phyloP scores from a whole-genome alignment of 2,113 vertebrate genomes.

The Poicephalus meyeri region DNA sequence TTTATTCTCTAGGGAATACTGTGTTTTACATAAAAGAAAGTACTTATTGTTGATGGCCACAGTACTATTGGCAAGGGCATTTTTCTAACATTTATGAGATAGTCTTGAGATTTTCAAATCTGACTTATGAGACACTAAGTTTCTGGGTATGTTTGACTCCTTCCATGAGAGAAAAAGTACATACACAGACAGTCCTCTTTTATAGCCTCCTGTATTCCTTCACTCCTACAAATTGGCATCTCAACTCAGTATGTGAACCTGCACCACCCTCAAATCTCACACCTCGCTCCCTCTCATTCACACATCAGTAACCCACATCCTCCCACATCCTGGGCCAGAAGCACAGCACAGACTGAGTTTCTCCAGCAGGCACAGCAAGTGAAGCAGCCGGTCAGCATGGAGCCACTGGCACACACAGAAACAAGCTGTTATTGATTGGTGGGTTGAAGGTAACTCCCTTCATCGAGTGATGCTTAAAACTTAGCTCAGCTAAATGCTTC shows the following conservation, averaged over 20 bases:
- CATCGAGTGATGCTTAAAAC: not conserved
- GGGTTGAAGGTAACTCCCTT: not conserved
- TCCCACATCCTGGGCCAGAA: not conserved
- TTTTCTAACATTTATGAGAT: not conserved
- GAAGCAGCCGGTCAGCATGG: not conserved
- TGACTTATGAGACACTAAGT: not conserved
- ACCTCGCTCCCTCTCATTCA: not conserved
- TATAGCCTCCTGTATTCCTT: not conserved
- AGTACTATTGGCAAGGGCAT: not conserved
- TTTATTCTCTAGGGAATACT: not conserved
- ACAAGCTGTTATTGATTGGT: not conserved
- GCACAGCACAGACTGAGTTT: not conserved
- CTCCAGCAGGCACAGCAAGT: not conserved
- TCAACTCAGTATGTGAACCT: not conserved
- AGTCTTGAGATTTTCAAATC: not conserved
- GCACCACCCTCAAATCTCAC: not conserved
- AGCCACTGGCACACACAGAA: not conserved
- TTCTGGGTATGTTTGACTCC: not conserved
- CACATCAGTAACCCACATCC: not conserved
- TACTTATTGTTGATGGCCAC: not conserved
- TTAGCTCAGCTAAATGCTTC: not conserved
- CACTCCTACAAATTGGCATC: not conserved
- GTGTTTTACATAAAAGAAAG: not conserved
- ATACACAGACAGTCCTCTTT: not conserved
- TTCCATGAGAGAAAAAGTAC: not conserved